Evolutionary conservation across 2,113 vertebrate species (phyloP), one percentile per base, ranked within the genome.

Genomic region (Mandrillus leucophaeus): DNA sequence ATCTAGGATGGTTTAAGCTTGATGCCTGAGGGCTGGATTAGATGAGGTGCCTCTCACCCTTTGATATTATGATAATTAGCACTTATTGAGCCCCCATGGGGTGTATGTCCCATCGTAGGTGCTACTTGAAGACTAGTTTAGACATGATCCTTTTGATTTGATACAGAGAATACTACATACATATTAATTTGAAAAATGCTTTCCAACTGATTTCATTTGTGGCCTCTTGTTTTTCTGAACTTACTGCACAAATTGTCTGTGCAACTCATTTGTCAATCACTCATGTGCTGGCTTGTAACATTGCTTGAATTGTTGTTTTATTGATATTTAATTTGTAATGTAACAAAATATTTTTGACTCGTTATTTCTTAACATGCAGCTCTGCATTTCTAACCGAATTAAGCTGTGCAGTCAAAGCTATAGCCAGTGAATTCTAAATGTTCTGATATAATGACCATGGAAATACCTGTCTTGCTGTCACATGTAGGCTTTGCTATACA

Each of bases 11-110:
- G 64, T 32, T 96, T 90, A 96, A 94, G 75, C 43, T 27, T 72
- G 27, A 52, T 78, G 96, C 97, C 95, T 40, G 40, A 45, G 73
- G 97, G 79, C 73, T 80, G 12, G 75, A 89, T 95, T 90, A 97
- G 87, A 84, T 59, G 70, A 96, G 87, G 52, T 90, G 13, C 64
- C 43, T 97, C 27, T 40, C 6, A 25, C 38, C 50, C 50, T 97
- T 97, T 98, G 96, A 96, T 92, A 79, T 93, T 85, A 96, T 94
- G 95, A 73, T 97, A 90, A 98, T 96, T 48, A 96, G 83, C 30
- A 82, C 18, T 66, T 93, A 90, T 2, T n/a, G 40, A 96, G 43
- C 13, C 70, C 16, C 91, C 45, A 6, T 55, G 76, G 48, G 61
- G 32, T 80, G 4, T 32, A n/a, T 50, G 45, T 38, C 75, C 43